A percentile compares a stretch with the other conserved stretches of the same genome.
Conservation (phyloP, 2,113 vertebrate species). For the Jacana jacana region DNA sequence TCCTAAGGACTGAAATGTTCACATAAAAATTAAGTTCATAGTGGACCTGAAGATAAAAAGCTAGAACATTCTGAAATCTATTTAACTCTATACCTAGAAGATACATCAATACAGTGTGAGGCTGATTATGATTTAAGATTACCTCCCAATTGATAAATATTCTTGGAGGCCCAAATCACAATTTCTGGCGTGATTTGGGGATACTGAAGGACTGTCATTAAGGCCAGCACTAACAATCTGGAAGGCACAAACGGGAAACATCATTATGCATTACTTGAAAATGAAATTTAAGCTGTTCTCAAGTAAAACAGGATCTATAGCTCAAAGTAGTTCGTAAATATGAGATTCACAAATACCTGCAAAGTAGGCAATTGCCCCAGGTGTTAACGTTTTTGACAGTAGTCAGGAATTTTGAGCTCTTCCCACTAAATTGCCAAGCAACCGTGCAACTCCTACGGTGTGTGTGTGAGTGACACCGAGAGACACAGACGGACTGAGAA, state of each 20-base stretch:
- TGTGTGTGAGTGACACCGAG: background rate
- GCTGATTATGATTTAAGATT: background rate
- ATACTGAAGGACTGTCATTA: background rate
- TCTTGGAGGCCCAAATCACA: background rate
- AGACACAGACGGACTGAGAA: background rate
- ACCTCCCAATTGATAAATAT: background rate
- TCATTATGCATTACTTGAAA: accelerated
- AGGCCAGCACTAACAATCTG: background rate
- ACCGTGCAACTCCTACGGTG: background rate
- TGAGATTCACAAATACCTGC: background rate
- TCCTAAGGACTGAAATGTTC: background rate
- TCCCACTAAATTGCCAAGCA: background rate
- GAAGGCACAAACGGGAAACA: background rate
- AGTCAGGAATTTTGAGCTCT: background rate
- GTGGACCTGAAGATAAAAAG: background rate
- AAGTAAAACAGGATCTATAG: background rate
- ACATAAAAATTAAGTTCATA: background rate
- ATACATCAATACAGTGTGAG: background rate
- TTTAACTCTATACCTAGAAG: background rate
- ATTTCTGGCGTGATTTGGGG: background rate
- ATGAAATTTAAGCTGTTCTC: background rate
- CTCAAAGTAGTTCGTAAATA: background rate
- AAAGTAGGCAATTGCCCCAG: background rate
- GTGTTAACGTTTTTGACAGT: background rate
- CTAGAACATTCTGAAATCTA: background rate